A percentile compares a stretch with the other conserved stretches of the same genome.
These are phyloP conservation scores for Orchesella cincta DNA, from an alignment of 1,140 invertebrate genomes.

Conservation along the genomic window DNA sequence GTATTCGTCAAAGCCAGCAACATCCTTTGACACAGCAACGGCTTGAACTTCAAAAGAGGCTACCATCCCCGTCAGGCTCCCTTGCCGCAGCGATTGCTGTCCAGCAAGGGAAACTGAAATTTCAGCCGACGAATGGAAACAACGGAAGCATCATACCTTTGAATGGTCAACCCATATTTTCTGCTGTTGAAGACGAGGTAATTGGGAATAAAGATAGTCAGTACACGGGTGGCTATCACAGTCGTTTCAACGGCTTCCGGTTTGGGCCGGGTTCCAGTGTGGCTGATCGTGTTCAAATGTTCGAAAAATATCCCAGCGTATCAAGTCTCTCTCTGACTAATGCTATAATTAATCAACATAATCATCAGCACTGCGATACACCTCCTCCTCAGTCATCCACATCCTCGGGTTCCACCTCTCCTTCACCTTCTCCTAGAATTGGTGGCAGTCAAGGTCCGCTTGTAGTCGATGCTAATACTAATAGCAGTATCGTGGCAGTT, in stretches of 20 bases:
- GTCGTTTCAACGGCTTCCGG: conserved; percentile 27
- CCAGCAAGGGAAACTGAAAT: conserved; percentile 49
- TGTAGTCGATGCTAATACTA: not conserved
- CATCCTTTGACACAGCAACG: conserved; percentile 59
- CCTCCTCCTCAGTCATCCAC: not conserved
- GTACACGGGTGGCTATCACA: conserved; percentile 17
- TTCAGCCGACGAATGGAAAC: conserved; percentile 37
- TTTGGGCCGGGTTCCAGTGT: conserved; percentile 48
- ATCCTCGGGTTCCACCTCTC: not conserved
- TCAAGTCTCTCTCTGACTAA: conserved; percentile 23
- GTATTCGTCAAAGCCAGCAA: conserved; percentile 64
- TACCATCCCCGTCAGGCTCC: conserved; percentile 46
- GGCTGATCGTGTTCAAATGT: conserved; percentile 49
- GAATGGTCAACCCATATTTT: not conserved
- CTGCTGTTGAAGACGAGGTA: not conserved
- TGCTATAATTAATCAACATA: no score
- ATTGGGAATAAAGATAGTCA: not conserved
- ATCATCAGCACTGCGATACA: no score
- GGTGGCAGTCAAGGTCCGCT: not conserved
- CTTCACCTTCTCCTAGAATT: not conserved
- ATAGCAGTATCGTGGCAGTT: not conserved
- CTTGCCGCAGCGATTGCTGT: conserved; percentile 49
- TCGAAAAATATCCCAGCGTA: conserved; percentile 50
- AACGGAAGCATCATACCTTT: not conserved
- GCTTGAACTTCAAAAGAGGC: conserved; percentile 61